phyloP scores from a whole-genome alignment of 2,888 invertebrate species.

The Apodemia mormo region DNA sequence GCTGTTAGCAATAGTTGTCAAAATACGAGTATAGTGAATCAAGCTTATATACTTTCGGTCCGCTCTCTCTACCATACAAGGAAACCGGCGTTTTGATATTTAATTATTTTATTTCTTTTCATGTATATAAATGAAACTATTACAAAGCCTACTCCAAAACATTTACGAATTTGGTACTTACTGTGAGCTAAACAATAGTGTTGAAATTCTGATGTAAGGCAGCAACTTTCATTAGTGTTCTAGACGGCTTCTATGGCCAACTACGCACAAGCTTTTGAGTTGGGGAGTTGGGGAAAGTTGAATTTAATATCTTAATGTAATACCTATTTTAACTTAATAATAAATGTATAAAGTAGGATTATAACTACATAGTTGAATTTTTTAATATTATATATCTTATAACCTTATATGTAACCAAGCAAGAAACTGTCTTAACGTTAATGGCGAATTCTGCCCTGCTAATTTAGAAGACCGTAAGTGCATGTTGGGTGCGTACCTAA shows the following conservation, averaged over 20 bases:
- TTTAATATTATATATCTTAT: too few relatives aligned
- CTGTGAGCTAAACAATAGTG: conserved; percentile 1
- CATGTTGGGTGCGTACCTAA: too few relatives aligned
- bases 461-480: too few relatives aligned
- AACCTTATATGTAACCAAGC: neutral
- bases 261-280: conserved; percentile 10
- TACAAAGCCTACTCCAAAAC: neutral
- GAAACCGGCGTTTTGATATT: too few relatives aligned
- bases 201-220: conserved; percentile 3
- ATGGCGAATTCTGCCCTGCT: too few relatives aligned
- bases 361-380: too few relatives aligned
- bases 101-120: neutral
- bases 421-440: neutral
- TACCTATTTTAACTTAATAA: neutral
- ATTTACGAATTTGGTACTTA: conserved; percentile 1
- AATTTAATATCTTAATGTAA: conserved; percentile 1
- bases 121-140: neutral
- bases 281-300: conserved; percentile 4
- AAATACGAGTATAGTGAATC: too few relatives aligned
- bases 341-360: neutral
- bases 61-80: too few relatives aligned
- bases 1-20: neutral
- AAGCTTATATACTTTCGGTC: too few relatives aligned
- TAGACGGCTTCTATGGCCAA: conserved; percentile 7
- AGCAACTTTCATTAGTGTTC: conserved; percentile 9